Base-by-base conservation (phyloP, 2,888 invertebrate species). In the Augochlorella aurata region DNA sequence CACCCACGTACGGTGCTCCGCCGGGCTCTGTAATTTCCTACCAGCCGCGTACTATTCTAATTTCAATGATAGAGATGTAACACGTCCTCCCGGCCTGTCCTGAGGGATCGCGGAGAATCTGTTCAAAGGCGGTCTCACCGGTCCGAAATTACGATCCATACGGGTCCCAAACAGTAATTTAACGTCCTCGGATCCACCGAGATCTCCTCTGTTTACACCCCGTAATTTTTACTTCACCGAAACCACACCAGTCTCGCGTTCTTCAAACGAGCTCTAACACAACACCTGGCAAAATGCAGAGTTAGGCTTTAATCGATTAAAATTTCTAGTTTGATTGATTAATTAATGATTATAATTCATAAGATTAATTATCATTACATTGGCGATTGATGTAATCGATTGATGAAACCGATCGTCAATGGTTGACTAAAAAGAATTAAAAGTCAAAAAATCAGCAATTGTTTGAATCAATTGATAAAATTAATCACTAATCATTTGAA, bases 31-130 rank as follows among this genome's bases (percentile, higher is more conserved):
- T 81, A 81, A 79, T 79, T 81, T 81, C 68, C 79, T 38, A 24
- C 63, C 16, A 68, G 68, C 79, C 68, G 24, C 24, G 68, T 68
- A 63, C 80, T 24, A 67, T 74, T 79, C 80, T 69, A 79, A 81
- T 81, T 81, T 68, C 68, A 81, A 79, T 79, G 81, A 81, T 50
- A 74, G 80, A 81, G 80, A 74, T 2, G 61, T 79, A 68, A 73
- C 72, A 16, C 58, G 68, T 45, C 65, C 49, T 47, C 68, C 16
- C 68, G 74, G 74, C 16, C 49, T 18, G 16, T 49, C 49, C 54
- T n/a, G 49, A 14, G 74, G 65, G 74, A 47, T 63, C n/a, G 44
- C 47, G 68, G 68, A 16, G 52, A 81, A 81, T 81, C 80, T 74
- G 80, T 70, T 74, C 63, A 69, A 74, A 79, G 65, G 68, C 54